Conservation (phyloP, 2,113 vertebrate species). For the Athene noctua region DNA sequence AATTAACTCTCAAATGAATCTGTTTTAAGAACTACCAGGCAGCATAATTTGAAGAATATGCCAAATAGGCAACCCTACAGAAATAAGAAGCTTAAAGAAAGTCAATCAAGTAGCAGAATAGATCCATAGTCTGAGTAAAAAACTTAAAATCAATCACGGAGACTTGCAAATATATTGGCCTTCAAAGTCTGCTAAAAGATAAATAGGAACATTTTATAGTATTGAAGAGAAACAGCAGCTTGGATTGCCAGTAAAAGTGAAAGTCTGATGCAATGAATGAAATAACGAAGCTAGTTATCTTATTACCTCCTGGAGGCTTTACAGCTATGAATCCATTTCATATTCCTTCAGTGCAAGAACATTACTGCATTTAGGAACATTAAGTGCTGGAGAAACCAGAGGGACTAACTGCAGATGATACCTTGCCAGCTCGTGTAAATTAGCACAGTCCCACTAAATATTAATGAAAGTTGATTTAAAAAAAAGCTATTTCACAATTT, state of each 20-base stretch:
- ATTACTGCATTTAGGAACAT: not conserved
- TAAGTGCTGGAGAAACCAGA: not conserved
- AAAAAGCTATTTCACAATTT: not conserved
- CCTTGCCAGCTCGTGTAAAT: not conserved
- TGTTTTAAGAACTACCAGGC: not conserved
- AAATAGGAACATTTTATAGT: not conserved
- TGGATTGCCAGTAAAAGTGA: not conserved
- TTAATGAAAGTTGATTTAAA: not conserved
- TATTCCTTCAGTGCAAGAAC: not conserved
- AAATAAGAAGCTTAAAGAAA: not conserved
- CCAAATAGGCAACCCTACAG: not conserved
- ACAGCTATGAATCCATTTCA: not conserved
- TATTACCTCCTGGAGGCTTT: conserved; percentile 12
- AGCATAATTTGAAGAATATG: not conserved
- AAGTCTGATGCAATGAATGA: not conserved
- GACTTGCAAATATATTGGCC: not conserved
- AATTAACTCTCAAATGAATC: not conserved
- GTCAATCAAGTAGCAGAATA: not conserved
- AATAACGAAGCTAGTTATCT: conserved; percentile 8
- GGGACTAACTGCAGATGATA: not conserved
- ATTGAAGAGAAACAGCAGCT: not conserved
- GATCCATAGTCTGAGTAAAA: not conserved
- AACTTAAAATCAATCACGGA: not conserved
- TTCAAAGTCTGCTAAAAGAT: not conserved
- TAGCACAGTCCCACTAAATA: not conserved